phyloP scores from a whole-genome alignment of 2,888 invertebrate genomes.

The Drosophila aldrichi region DNA sequence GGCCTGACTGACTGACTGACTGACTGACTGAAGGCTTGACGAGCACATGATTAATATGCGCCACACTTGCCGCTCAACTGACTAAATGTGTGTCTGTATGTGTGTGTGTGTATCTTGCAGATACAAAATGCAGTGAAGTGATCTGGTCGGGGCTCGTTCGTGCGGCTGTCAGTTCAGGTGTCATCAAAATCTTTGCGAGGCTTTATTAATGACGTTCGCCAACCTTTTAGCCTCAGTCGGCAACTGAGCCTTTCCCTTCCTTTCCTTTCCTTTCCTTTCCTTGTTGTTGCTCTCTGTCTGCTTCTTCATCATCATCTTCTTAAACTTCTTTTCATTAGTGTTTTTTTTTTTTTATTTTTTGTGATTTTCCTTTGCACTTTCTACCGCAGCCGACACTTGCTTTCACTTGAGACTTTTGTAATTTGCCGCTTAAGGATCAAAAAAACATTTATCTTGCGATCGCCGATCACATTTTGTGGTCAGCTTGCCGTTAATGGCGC shows the following conservation, averaged over 20 bases:
- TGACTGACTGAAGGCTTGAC: constrained; percentile 61
- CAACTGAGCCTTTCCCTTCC: constrained; percentile 29
- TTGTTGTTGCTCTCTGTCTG: constrained; percentile 6
- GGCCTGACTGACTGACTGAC: no score
- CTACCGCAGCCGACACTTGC: constrained; percentile 58
- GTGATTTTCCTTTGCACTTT: constrained; percentile 53
- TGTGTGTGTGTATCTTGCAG: constrained; percentile 27
- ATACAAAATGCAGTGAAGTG: constrained; percentile 57
- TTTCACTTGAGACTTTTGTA: constrained; percentile 66
- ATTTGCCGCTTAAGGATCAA: constrained; percentile 77
- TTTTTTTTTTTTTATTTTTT: not conserved
- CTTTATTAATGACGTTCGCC: constrained; percentile 81
- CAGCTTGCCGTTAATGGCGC: constrained; percentile 49
- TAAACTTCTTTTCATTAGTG: constrained; percentile 15
- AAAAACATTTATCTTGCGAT: constrained; percentile 80
- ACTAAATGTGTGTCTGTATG: constrained; percentile 3
- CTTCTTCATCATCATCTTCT: constrained; percentile 23
- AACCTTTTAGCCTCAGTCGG: constrained; percentile 53
- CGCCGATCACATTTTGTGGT: constrained; percentile 52
- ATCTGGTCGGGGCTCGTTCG: constrained; percentile 59
- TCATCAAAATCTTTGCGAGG: constrained; percentile 77
- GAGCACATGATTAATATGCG: constrained; percentile 81
- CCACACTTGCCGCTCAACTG: constrained; percentile 41
- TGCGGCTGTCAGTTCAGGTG: constrained; percentile 75
- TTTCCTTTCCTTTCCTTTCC: constrained; percentile 35